phyloP scores from a whole-genome alignment of 2,888 invertebrate species.

The Eulithis prunata region DNA sequence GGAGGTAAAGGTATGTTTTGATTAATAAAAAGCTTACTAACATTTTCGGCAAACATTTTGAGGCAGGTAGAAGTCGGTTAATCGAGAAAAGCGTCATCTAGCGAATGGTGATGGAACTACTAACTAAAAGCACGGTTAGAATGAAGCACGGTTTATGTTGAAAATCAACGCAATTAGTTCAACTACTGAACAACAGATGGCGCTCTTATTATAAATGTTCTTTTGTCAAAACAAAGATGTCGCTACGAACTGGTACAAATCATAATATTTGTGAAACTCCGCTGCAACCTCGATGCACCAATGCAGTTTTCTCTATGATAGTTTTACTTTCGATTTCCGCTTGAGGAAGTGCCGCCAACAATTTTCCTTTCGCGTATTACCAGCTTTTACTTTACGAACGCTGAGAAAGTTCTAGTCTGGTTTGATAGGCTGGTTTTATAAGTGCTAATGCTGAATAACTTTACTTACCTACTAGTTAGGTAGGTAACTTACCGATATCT shows the following conservation, averaged over 20 bases:
- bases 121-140: background rate
- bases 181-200: slow-evolving; percentile 53
- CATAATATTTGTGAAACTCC: background rate
- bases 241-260: slow-evolving; percentile 42
- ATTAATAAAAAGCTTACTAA: slow-evolving; percentile 35
- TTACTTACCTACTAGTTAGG: background rate
- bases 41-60: background rate
- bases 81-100: slow-evolving; percentile 53
- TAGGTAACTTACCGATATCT: background rate
- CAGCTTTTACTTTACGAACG: slow-evolving; percentile 70
- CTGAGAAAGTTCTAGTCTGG: slow-evolving; percentile 56
- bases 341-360: slow-evolving; percentile 72
- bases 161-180: slow-evolving; percentile 28
- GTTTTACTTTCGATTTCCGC: slow-evolving; percentile 81
- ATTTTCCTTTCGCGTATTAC: slow-evolving; percentile 77
- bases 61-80: slow-evolving; percentile 15
- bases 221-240: slow-evolving; percentile 52
- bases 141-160: background rate
- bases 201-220: slow-evolving; percentile 43
- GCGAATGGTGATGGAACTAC: slow-evolving; percentile 43
- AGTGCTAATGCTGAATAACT: background rate
- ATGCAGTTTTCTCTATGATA: slow-evolving; percentile 76
- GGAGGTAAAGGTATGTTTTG: slow-evolving; percentile 82
- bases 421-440: slow-evolving; percentile 4
- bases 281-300: slow-evolving; percentile 34